Evolutionary conservation across 2,797 vertebrate species (phyloP).

Genomic region (Danionella dracula): DNA sequence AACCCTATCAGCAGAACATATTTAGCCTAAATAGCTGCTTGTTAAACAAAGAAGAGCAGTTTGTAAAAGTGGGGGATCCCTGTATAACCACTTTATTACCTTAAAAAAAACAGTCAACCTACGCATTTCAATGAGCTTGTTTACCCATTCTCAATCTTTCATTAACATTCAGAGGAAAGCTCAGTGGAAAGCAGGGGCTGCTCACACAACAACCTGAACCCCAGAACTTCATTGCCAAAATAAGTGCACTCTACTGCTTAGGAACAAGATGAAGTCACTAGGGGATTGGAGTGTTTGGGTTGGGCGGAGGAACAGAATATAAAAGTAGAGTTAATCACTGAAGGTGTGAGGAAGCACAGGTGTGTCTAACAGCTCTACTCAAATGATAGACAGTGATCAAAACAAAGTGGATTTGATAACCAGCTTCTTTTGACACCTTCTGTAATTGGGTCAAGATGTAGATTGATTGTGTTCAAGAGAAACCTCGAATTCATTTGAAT

Average conservation of each 20-base stretch:
- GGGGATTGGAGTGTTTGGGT: background rate
- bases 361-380: slow-evolving; percentile 29
- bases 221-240: slow-evolving; percentile 53
- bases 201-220: too few relatives aligned
- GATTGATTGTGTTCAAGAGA: background rate
- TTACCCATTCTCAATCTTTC: slow-evolving; percentile 64
- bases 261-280: slow-evolving; percentile 39
- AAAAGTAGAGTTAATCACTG: slow-evolving; percentile 37
- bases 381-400: slow-evolving; percentile 21
- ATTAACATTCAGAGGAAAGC: slow-evolving; percentile 71
- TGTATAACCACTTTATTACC: slow-evolving; percentile 68
- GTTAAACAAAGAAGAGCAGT: slow-evolving; percentile 45
- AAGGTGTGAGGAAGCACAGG: slow-evolving; percentile 28
- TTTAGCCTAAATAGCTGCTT: slow-evolving; percentile 15
- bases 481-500: too few relatives aligned
- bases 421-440: slow-evolving; percentile 24
- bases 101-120: slow-evolving; percentile 72
- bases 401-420: slow-evolving; percentile 35
- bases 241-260: slow-evolving; percentile 45
- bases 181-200: too few relatives aligned
- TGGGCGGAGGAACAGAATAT: slow-evolving; percentile 28
- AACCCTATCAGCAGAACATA: slow-evolving; percentile 13
- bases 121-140: slow-evolving; percentile 73
- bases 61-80: slow-evolving; percentile 58
- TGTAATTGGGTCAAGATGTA: slow-evolving; percentile 17